These are phyloP conservation scores for Coelogynopora nodosa DNA, from an alignment of 2,888 invertebrate genomes.

Conservation along the genomic window DNA sequence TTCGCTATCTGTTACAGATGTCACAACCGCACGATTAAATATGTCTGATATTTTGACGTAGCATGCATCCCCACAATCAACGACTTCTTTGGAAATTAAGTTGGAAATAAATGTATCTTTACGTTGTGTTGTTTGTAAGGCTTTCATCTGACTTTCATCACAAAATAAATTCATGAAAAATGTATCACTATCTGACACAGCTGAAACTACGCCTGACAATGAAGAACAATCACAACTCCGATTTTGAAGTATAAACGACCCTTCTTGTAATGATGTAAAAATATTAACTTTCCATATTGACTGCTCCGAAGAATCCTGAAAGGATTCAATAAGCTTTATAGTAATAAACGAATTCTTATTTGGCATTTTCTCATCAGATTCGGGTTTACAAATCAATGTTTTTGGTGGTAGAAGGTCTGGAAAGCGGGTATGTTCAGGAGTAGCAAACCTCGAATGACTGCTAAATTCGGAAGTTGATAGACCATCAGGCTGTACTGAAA, in stretches of 20 bases:
- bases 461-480: background rate
- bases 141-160: background rate
- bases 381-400: background rate
- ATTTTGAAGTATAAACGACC: background rate
- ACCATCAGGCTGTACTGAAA: background rate
- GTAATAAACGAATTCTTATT: background rate
- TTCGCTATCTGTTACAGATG: background rate
- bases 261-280: background rate
- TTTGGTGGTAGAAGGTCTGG: background rate
- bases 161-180: background rate
- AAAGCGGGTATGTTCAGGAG: no score
- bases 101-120: background rate
- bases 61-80: background rate
- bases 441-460: background rate
- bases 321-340: background rate
- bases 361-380: background rate
- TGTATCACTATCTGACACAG: background rate
- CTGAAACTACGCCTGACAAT: background rate
- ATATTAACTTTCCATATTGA: background rate
- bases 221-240: background rate
- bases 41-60: background rate
- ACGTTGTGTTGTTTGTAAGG: background rate
- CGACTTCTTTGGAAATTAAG: background rate
- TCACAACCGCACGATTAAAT: background rate
- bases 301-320: background rate